Conservation (phyloP, 1,140 invertebrate genomes). For the Macrocentrus cingulum region DNA sequence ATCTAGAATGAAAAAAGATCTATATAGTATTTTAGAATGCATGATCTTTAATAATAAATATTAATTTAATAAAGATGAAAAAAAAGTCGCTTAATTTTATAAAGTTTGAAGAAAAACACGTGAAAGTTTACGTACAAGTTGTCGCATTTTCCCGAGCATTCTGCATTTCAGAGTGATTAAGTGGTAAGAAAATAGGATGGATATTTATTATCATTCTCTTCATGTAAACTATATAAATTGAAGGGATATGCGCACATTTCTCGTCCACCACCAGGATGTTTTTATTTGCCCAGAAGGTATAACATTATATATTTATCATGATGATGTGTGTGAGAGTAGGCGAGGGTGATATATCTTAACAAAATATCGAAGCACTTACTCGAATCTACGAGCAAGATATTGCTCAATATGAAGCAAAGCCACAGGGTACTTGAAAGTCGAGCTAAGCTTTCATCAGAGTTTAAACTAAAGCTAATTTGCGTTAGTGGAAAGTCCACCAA, state of each 20-base stretch:
- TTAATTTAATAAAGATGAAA: too few species aligned
- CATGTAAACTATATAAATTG: constrained; percentile 5
- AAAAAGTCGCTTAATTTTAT: too few species aligned
- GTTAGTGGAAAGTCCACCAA: too few species aligned
- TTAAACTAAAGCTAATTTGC: not conserved
- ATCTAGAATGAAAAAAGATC: too few species aligned
- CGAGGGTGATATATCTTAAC: not conserved
- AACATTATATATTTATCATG: constrained; percentile 10
- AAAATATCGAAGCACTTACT: not conserved
- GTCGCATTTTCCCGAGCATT: not conserved
- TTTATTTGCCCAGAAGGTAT: not conserved
- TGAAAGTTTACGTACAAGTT: too few species aligned
- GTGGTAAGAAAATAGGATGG: constrained; percentile 4
- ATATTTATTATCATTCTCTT: constrained; percentile 11
- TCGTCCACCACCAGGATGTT: not conserved
- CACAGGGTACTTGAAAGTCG: too few species aligned
- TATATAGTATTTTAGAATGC: too few species aligned
- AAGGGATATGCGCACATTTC: not conserved
- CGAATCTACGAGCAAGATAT: not conserved
- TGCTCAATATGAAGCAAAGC: not conserved
- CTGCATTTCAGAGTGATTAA: constrained; percentile 3
- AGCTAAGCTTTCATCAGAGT: too few species aligned
- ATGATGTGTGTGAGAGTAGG: not conserved
- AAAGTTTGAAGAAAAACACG: too few species aligned
- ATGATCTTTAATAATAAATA: too few species aligned